A percentile compares a stretch with the other conserved stretches of the same genome.
phyloP scores from a whole-genome alignment of 2,888 invertebrate species.

The Eremobia ochroleuca region DNA sequence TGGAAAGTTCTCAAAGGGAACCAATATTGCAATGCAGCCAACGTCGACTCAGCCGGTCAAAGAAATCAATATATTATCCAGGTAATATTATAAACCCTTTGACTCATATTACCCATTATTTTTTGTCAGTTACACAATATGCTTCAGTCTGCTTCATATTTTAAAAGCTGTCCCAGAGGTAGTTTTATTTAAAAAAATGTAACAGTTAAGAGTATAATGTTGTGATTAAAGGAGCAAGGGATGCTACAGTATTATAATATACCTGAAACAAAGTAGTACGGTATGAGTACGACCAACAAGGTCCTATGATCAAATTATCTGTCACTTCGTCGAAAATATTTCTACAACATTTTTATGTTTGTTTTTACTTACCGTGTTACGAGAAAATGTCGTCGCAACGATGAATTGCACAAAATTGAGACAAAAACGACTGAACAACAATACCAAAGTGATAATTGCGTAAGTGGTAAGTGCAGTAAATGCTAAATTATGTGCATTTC shows the following conservation, averaged over 20 bases:
- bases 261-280: slow-evolving; percentile 6
- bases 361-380: slow-evolving; percentile 24
- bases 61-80: slow-evolving; percentile 8
- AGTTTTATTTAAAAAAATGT: background rate
- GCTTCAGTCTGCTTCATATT: background rate
- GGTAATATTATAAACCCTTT: slow-evolving; percentile 4
- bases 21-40: slow-evolving; percentile 17
- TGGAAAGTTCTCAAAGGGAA: slow-evolving; percentile 6
- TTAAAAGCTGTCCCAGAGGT: background rate
- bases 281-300: background rate
- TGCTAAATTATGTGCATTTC: slow-evolving; percentile 34
- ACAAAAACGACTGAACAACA: slow-evolving; percentile 17
- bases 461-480: slow-evolving; percentile 44
- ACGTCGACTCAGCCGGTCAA: background rate
- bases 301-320: background rate
- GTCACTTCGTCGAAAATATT: background rate
- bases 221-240: background rate
- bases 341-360: background rate
- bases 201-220: background rate
- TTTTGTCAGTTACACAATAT: background rate
- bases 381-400: background rate
- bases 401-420: background rate
- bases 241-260: slow-evolving; percentile 4
- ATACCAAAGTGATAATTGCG: slow-evolving; percentile 26
- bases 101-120: background rate